Conservation (phyloP, 2,888 invertebrate species). For the Mechanitis mazaeus region DNA sequence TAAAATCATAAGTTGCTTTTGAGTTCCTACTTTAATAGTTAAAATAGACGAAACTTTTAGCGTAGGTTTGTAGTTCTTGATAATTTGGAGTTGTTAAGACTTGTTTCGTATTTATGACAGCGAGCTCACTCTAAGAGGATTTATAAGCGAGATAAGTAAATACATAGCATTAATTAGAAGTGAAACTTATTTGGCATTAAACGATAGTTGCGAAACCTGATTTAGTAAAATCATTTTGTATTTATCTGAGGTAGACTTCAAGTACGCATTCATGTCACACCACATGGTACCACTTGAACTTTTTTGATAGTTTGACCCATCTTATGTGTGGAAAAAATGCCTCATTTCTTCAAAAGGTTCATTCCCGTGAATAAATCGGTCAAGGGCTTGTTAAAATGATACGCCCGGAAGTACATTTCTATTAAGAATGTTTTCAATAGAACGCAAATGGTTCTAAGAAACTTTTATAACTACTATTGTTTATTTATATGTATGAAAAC, state of each 20-base stretch:
- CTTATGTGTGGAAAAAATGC: neutral
- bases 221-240: constrained; percentile 9
- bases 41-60: neutral
- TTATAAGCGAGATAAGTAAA: constrained; percentile 21
- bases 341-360: too few relatives aligned
- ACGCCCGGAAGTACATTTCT: too few relatives aligned
- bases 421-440: too few relatives aligned
- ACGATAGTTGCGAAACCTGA: constrained; percentile 15
- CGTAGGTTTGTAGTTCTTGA: neutral
- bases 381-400: too few relatives aligned
- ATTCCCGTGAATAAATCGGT: too few relatives aligned
- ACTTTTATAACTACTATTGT: too few relatives aligned
- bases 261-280: constrained; percentile 35
- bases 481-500: too few relatives aligned
- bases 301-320: constrained; percentile 17
- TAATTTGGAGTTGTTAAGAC: constrained; percentile 9
- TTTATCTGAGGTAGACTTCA: constrained; percentile 30
- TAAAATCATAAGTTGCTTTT: neutral
- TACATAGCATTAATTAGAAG: constrained; percentile 15
- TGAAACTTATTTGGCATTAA: constrained; percentile 18
- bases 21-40: neutral
- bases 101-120: constrained; percentile 18
- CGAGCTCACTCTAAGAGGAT: constrained; percentile 13
- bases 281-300: constrained; percentile 35
- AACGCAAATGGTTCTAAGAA: too few relatives aligned